Percentiles rank a stretch among this genome's conserved stretches.
These are phyloP conservation scores for Xerus rutilus DNA, from an alignment of 2,797 vertebrate genomes.

Conservation along the genomic window DNA sequence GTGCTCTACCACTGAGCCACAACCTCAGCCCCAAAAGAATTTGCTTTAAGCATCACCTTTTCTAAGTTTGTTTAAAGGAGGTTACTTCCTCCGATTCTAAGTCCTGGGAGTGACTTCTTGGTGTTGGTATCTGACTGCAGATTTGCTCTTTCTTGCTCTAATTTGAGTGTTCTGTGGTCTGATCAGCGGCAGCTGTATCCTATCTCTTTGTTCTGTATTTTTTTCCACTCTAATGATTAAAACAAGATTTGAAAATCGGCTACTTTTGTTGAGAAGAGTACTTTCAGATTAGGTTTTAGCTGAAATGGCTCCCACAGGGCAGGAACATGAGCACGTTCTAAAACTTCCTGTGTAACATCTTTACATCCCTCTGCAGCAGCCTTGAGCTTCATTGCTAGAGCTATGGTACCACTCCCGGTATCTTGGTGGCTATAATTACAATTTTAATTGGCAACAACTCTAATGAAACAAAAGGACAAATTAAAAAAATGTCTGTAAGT, in stretches of 20 bases:
- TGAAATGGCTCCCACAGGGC: neutral
- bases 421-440: neutral
- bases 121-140: neutral
- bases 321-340: neutral
- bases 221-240: slow-evolving; percentile 14
- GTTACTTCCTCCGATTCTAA: neutral
- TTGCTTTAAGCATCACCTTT: neutral
- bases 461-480: neutral
- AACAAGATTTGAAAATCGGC: slow-evolving; percentile 51
- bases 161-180: slow-evolving; percentile 25
- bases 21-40: neutral
- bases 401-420: neutral
- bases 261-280: slow-evolving; percentile 24
- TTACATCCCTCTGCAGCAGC: neutral
- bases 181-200: neutral
- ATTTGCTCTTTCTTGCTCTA: neutral
- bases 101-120: neutral
- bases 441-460: neutral
- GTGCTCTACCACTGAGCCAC: no score
- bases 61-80: slow-evolving; percentile 17
- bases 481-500: neutral
- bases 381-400: neutral
- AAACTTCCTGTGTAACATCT: neutral
- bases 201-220: neutral
- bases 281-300: neutral